Evolutionary conservation across 1,140 invertebrate species (phyloP), one percentile per base, ranked within the genome.

Genomic region (Drosophila virilis): DNA sequence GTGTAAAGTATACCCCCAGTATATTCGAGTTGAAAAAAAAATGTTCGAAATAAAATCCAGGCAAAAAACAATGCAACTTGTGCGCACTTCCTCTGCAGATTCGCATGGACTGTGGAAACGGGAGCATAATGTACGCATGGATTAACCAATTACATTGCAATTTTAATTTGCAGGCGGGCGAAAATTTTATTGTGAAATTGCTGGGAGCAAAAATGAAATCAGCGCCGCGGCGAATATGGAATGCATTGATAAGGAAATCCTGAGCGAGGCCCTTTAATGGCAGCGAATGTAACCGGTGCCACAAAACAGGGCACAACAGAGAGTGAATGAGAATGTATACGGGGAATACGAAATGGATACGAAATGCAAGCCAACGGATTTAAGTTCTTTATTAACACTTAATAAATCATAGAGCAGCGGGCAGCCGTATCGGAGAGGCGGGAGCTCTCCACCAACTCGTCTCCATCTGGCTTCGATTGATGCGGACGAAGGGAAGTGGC

Each of bases 311-410:
- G 43, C 32, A 52, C 52, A 42, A 51, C 9, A 10, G n/a, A 52
- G 3, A 45, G 8, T 12, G n/a, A 70, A 55, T 10, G n/a, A 62
- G 40, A 40, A 22, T 43, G 40, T 45, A 60, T 58, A 42, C 33
- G 38, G 59, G 70, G 64, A 80, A 48, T 43, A 48, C 40, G 61
- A 37, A 66, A 61, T 12, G 58, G 52, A 89, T 89, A 70, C 77
- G 67, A 72, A 88, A 79, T 88, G 68, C 83, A 84, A 91, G 76
- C 76, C 90, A 84, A 91, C 78, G 86, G 90, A 91, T 88, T 91
- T 91, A 91, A 91, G 85, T 91, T 91, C 90, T 91, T 91, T 91
- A 91, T 91, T 91, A 91, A 91, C 90, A 91, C 90, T 91, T 88
- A 81, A 91, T 91, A 91, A 91, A 91, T 91, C 90, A 91, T 74